These are phyloP conservation scores for Chaetoderma sp. DNA, from an alignment of 2,888 invertebrate species.

Conservation along the genomic window DNA sequence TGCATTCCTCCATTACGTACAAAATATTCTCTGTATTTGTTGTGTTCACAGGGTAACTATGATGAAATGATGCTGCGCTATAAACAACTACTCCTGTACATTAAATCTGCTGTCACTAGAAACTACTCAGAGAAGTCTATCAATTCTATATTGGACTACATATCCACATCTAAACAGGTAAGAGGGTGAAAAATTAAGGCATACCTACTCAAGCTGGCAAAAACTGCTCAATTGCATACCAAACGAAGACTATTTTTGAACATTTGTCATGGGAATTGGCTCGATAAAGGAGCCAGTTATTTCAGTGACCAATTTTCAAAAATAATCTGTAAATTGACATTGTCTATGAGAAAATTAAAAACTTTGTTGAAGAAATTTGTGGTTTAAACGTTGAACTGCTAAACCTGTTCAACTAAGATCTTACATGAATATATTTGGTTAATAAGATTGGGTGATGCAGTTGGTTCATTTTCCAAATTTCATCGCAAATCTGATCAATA, in stretches of 20 bases:
- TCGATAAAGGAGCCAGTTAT: too few relatives aligned
- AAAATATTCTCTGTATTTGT: neutral
- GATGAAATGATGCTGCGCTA: slow-evolving; percentile 96
- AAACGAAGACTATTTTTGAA: too few relatives aligned
- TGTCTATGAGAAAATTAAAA: too few relatives aligned
- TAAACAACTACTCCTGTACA: slow-evolving; percentile 95
- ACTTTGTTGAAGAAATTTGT: too few relatives aligned
- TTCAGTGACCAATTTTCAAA: too few relatives aligned
- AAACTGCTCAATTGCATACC: neutral
- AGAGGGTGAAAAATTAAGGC: slow-evolving; percentile 51
- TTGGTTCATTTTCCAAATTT: too few relatives aligned
- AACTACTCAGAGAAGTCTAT: slow-evolving; percentile 99
- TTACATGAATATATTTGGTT: too few relatives aligned
- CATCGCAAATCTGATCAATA: too few relatives aligned
- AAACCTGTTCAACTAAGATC: too few relatives aligned
- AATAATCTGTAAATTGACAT: too few relatives aligned
- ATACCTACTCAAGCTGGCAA: slow-evolving; percentile 63
- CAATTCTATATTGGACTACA: slow-evolving; percentile 98
- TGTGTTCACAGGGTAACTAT: slow-evolving; percentile 81
- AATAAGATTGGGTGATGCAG: too few relatives aligned
- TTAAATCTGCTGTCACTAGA: slow-evolving; percentile 98
- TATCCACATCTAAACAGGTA: slow-evolving; percentile 98
- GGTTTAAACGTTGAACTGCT: neutral
- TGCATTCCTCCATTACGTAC: neutral
- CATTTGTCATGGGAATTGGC: neutral